Base-by-base conservation (phyloP, 1,140 invertebrate species). In the Reticulitermes speratus region DNA sequence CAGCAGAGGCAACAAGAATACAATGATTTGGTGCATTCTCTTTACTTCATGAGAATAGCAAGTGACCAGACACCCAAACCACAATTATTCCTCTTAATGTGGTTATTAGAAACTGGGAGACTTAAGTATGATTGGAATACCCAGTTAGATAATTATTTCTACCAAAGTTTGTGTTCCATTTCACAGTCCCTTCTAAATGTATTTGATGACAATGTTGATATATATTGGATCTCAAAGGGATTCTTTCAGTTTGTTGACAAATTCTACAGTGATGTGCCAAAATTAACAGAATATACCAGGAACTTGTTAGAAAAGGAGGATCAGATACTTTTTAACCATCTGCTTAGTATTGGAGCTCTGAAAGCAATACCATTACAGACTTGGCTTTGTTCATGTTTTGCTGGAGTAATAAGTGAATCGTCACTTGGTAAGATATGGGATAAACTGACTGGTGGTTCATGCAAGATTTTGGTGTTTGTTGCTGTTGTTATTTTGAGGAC, bases 351-450 rank as follows among this genome's bases (percentile, higher is more conserved):
- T 82, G 86, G 65, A 38, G 86, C 59, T 30, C 21, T 52, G 11
- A 85, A 83, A 55, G 81, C 55, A 44, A 82, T 86, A 44, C 86
- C 86, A 32, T 86, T 86, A 25, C 52, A 84, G n/a, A 55, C 52
- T 88, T 97, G 96, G 96, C 96, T 96, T 89, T 93, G 93, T 87
- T 94, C 93, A 82, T 96, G 95, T 90, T 97, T 97, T 92, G 95
- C 96, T 87, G 94, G 94, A 81, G 92, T 96, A 25, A 92, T 98
- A 75, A 95, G 95, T 89, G 94, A 96, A 89, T 94, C 94, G 75
- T 95, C 96, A 32, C 92, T 97, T 87, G 94, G 94, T 88, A 96
- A 95, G 95, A 95, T 98, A 87, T 97, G 96, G 96, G 97, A 98
- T 89, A 97, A 97, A 92, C 92, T 98, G 25, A 95, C 96, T 89